phyloP scores from a whole-genome alignment of 1,140 invertebrate species.

The Idris sp. region DNA sequence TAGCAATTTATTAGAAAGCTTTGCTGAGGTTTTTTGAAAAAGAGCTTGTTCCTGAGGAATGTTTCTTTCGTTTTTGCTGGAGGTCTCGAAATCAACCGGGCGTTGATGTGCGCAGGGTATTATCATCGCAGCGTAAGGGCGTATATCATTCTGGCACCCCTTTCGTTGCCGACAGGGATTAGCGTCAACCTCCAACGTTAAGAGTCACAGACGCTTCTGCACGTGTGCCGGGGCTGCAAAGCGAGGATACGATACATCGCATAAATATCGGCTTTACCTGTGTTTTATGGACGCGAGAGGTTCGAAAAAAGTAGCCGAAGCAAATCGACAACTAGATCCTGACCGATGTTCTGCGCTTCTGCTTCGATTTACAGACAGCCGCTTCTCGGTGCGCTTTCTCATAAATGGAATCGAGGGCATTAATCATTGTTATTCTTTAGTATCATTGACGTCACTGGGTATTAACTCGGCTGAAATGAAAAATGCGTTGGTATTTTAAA shows the following conservation, averaged over 20 bases:
- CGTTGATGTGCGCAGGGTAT: slow-evolving; percentile 69
- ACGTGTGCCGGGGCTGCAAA: slow-evolving; percentile 42
- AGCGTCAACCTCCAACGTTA: slow-evolving; percentile 74
- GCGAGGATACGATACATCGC: slow-evolving; percentile 60
- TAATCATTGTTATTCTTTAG: slow-evolving; percentile 56
- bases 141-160: slow-evolving; percentile 75
- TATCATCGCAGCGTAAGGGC: slow-evolving; percentile 74
- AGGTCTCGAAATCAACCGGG: slow-evolving; percentile 47
- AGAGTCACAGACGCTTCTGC: slow-evolving; percentile 64
- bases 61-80: slow-evolving; percentile 58
- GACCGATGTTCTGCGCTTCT: slow-evolving; percentile 71
- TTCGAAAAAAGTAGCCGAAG: slow-evolving; percentile 60
- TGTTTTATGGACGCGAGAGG: slow-evolving; percentile 74
- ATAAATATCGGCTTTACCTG: slow-evolving; percentile 78
- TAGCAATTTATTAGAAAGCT: slow-evolving; percentile 44
- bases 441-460: slow-evolving; percentile 39
- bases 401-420: slow-evolving; percentile 47
- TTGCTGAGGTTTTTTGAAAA: slow-evolving; percentile 18
- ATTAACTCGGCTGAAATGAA: slow-evolving; percentile 26
- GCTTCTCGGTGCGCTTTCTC: slow-evolving; percentile 31
- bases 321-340: slow-evolving; percentile 77
- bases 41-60: slow-evolving; percentile 48
- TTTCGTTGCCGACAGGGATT: slow-evolving; percentile 74
- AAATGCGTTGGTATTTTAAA: slow-evolving; percentile 36
- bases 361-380: slow-evolving; percentile 31